These are phyloP conservation scores for Drosophila macrothrix DNA, from an alignment of 2,888 invertebrate genomes.

Conservation along the genomic window DNA sequence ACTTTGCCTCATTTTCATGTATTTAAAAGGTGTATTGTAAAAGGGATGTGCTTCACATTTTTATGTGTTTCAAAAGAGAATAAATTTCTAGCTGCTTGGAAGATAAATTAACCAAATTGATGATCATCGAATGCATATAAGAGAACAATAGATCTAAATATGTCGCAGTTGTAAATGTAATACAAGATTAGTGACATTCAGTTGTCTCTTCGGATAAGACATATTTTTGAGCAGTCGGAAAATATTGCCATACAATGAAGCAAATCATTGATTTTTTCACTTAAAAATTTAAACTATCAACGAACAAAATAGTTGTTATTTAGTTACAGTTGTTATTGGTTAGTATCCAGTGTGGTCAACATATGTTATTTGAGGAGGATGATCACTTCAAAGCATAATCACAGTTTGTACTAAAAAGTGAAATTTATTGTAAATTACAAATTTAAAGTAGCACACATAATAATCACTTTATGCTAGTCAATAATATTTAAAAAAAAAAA, in stretches of 20 bases:
- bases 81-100: neutral
- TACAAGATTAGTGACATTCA: neutral
- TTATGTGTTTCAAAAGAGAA: neutral
- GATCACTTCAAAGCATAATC: neutral
- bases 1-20: neutral
- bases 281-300: neutral
- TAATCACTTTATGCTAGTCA: neutral
- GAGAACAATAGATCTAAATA: neutral
- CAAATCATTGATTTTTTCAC: neutral
- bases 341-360: neutral
- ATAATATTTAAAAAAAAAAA: constrained; percentile 84
- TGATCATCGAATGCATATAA: neutral
- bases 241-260: neutral
- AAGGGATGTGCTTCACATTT: neutral
- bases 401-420: neutral
- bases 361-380: neutral
- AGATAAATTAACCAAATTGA: neutral
- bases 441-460: neutral
- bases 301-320: neutral
- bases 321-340: neutral
- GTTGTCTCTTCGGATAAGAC: neutral
- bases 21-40: neutral
- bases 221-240: neutral
- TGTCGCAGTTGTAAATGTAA: neutral
- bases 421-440: neutral